A percentile compares a stretch with the other conserved stretches of the same genome.
Evolutionary conservation across 2,797 vertebrate genomes (phyloP).

Genomic region (Myotis vivesi): DNA sequence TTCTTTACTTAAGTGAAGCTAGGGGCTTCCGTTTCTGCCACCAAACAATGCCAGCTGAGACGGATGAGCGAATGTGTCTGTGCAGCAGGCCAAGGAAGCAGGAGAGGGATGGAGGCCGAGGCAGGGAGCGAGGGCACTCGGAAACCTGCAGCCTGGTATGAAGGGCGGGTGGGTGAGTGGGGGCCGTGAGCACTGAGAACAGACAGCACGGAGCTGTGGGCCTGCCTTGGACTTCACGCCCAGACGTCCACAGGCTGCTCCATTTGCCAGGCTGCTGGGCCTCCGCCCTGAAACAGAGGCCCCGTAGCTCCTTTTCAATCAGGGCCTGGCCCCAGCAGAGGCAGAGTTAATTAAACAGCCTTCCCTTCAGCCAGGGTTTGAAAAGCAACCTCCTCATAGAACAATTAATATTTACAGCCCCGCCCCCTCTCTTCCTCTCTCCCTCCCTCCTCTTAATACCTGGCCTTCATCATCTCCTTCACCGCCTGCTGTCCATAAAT

Average conservation of each 20-base stretch:
- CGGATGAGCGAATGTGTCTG: fast-evolving
- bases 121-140: fast-evolving
- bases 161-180: fast-evolving
- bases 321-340: constrained; percentile 18
- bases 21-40: not conserved
- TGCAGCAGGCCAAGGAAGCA: not conserved
- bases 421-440: not conserved
- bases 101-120: not conserved
- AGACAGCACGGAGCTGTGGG: fast-evolving
- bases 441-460: not conserved
- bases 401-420: constrained; percentile 77
- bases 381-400: constrained; percentile 66
- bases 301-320: constrained; percentile 24
- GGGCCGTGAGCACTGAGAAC: fast-evolving
- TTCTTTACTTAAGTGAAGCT: not conserved
- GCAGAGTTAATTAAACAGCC: constrained; percentile 82
- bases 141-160: not conserved
- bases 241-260: fast-evolving
- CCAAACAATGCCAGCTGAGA: fast-evolving
- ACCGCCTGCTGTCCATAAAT: constrained; percentile 60
- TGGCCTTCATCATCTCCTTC: constrained; percentile 68
- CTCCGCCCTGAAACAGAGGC: fast-evolving
- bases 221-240: fast-evolving
- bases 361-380: constrained; percentile 72
- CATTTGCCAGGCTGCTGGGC: fast-evolving